Conservation (phyloP, 2,797 vertebrate genomes). For the Macroramphosus scolopax region DNA sequence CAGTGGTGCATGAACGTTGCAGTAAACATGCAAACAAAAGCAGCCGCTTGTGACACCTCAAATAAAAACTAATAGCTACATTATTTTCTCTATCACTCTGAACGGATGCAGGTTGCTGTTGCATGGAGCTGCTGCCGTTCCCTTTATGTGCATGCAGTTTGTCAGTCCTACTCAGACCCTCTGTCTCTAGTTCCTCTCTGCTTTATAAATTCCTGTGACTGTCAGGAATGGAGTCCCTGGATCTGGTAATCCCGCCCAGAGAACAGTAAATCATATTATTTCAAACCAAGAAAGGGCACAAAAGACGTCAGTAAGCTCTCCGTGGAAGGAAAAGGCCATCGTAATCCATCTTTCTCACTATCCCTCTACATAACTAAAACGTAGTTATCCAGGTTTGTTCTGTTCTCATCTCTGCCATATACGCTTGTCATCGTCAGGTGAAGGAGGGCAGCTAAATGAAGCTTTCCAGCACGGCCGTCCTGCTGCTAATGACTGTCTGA, state of each 20-base stretch:
- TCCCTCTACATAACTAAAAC: conserved; percentile 16
- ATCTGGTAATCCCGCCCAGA: conserved; percentile 22
- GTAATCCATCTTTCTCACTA: conserved; percentile 42
- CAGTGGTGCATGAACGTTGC: too few species aligned
- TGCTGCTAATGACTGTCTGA: too few species aligned
- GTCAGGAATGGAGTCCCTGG: conserved; percentile 28
- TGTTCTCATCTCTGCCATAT: conserved; percentile 26
- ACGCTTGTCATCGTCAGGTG: conserved; percentile 34
- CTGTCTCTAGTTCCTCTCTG: too few species aligned
- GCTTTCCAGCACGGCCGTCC: conserved; percentile 9
- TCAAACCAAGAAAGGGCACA: conserved; percentile 24
- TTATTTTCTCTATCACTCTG: too few species aligned
- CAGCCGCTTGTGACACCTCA: too few species aligned
- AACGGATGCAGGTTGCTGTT: too few species aligned
- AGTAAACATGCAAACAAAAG: too few species aligned
- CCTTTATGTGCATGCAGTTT: too few species aligned
- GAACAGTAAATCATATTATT: conserved; percentile 25
- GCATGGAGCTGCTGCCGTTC: too few species aligned
- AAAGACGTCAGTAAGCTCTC: conserved; percentile 36
- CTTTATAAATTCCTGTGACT: too few species aligned
- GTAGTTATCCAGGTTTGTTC: conserved; percentile 33
- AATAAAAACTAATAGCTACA: too few species aligned
- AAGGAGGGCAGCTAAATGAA: conserved; percentile 19
- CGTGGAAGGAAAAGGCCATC: conserved; percentile 16
- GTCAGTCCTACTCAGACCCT: too few species aligned